Conservation (phyloP, 2,113 vertebrate species). For the Loxodonta africana region DNA sequence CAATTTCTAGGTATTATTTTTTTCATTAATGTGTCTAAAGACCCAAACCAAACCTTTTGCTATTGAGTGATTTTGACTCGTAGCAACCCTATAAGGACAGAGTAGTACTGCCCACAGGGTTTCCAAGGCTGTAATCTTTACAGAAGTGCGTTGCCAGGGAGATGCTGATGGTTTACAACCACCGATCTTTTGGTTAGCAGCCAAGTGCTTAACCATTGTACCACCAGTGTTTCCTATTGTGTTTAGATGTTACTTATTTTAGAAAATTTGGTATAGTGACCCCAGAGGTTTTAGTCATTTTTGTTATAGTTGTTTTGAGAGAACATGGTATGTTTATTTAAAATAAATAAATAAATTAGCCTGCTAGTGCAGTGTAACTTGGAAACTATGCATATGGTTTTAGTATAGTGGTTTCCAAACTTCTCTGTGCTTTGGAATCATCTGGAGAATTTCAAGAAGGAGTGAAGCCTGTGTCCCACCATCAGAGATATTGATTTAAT, state of each 20-base stretch:
- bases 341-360: not conserved
- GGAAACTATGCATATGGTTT: not conserved
- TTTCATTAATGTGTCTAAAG: too few species aligned
- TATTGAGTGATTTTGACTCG: too few species aligned
- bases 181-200: too few species aligned
- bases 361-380: not conserved
- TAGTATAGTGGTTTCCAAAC: not conserved
- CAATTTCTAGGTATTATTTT: not conserved
- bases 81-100: too few species aligned
- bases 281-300: not conserved
- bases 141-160: too few species aligned
- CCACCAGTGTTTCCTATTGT: too few species aligned
- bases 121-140: too few species aligned
- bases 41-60: too few species aligned
- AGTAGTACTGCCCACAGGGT: too few species aligned
- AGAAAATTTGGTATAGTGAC: not conserved
- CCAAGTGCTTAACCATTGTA: too few species aligned
- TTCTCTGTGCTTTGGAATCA: too few species aligned
- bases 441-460: not conserved
- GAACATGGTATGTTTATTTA: not conserved
- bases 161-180: too few species aligned
- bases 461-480: not conserved
- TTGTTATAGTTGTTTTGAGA: not conserved
- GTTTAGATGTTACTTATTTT: not conserved
- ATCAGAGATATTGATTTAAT: not conserved